phyloP scores from a whole-genome alignment of 1,140 invertebrate species.

The Solenopsis invicta region DNA sequence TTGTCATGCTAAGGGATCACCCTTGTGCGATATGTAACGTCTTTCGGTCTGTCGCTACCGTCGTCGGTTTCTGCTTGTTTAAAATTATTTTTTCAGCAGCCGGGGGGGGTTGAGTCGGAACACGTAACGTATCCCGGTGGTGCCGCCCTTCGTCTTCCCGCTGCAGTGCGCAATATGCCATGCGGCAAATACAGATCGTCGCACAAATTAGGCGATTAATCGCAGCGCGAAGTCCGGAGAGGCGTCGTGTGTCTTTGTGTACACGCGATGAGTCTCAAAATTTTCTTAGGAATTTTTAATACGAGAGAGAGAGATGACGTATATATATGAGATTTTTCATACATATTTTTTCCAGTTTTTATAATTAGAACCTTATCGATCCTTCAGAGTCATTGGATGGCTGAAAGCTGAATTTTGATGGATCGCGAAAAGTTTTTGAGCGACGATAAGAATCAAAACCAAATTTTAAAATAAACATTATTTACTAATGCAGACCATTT shows the following conservation, averaged over 20 bases:
- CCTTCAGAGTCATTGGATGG: neutral
- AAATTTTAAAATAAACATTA: too few species aligned
- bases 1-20: slow-evolving; percentile 81
- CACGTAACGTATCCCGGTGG: slow-evolving; percentile 38
- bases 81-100: slow-evolving; percentile 73
- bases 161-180: slow-evolving; percentile 19
- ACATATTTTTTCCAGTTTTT: neutral
- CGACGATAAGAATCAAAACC: too few species aligned
- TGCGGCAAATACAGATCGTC: slow-evolving; percentile 42
- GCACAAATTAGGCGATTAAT: slow-evolving; percentile 61
- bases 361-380: neutral
- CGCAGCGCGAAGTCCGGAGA: neutral
- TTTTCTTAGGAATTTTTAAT: neutral
- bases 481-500: too few species aligned
- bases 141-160: neutral
- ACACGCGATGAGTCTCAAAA: neutral
- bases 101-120: slow-evolving; percentile 21
- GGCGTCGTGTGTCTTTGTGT: neutral
- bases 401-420: too few species aligned
- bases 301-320: too few species aligned
- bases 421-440: too few species aligned
- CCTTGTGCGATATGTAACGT: slow-evolving; percentile 75
- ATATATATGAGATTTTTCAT: neutral
- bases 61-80: slow-evolving; percentile 74
- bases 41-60: slow-evolving; percentile 70